Percentiles rank a stretch among this genome's conserved stretches.
Evolutionary conservation across 2,113 vertebrate genomes (phyloP).

Genomic region (Regulus satrapa): DNA sequence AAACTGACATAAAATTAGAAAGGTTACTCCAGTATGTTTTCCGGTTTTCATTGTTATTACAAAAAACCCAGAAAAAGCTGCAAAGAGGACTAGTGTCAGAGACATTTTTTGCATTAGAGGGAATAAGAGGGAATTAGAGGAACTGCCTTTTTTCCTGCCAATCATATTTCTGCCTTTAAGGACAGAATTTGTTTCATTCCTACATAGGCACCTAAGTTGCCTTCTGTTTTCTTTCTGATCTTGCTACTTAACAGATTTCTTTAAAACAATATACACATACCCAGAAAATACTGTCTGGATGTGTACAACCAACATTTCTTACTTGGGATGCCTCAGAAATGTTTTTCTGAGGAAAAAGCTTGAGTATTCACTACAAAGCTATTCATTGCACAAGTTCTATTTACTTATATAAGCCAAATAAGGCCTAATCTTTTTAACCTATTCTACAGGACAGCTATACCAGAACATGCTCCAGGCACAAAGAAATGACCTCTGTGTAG

Average conservation of each 20-base stretch:
- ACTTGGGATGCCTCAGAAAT: neutral
- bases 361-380: neutral
- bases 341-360: neutral
- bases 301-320: neutral
- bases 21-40: neutral
- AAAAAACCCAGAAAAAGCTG: neutral
- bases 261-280: neutral
- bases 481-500: neutral
- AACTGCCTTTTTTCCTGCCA: neutral
- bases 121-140: no score
- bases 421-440: neutral
- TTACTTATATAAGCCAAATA: neutral
- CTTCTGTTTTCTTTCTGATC: neutral
- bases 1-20: neutral
- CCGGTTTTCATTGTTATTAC: neutral
- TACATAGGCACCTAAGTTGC: neutral
- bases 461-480: neutral
- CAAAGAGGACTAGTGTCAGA: neutral
- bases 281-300: neutral
- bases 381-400: neutral
- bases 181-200: neutral
- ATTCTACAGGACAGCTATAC: neutral
- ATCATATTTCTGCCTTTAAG: neutral
- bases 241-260: neutral
- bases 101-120: neutral